A percentile compares a stretch with the other conserved stretches of the same genome.
phyloP scores from a whole-genome alignment of 2,888 invertebrate genomes.

The Xiphydria camelus region DNA sequence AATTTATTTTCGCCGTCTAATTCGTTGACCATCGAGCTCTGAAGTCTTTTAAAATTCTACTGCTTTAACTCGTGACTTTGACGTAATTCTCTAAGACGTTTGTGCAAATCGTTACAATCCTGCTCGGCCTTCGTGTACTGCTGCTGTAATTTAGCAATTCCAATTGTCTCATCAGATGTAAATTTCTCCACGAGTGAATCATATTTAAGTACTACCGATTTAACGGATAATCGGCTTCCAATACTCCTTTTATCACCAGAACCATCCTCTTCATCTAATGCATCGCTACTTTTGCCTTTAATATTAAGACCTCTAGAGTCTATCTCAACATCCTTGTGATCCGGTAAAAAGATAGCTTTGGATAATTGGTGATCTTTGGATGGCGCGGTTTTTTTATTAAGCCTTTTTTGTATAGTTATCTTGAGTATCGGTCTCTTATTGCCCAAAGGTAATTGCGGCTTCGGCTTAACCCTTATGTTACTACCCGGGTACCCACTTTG shows the following conservation, averaged over 20 bases:
- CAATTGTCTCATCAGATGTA: no score
- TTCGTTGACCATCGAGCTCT: slow-evolving; percentile 8
- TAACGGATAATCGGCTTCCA: slow-evolving; percentile 26
- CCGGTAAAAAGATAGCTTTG: slow-evolving; percentile 2
- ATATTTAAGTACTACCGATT: slow-evolving; percentile 27
- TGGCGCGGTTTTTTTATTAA: slow-evolving; percentile 5
- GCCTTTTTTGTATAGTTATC: slow-evolving; percentile 34
- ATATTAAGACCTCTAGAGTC: no score
- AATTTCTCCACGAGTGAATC: slow-evolving; percentile 32
- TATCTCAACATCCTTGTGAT: no score
- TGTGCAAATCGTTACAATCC: slow-evolving; percentile 23
- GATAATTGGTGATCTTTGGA: not conserved
- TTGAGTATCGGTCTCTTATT: slow-evolving; percentile 26
- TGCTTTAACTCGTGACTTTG: slow-evolving; percentile 26
- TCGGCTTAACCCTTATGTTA: no score
- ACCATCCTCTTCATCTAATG: slow-evolving; percentile 5
- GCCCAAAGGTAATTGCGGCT: no score
- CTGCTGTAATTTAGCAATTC: slow-evolving; percentile 8
- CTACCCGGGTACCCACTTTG: no score
- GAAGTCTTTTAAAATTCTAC: slow-evolving; percentile 23
- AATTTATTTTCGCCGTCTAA: not conserved
- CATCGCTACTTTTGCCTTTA: slow-evolving; percentile 5
- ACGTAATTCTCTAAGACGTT: slow-evolving; percentile 25
- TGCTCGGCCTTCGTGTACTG: slow-evolving; percentile 22
- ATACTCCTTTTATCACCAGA: slow-evolving; percentile 16